These are phyloP conservation scores for Coelopa pilipes DNA, from an alignment of 2,888 invertebrate species.

Conservation along the genomic window DNA sequence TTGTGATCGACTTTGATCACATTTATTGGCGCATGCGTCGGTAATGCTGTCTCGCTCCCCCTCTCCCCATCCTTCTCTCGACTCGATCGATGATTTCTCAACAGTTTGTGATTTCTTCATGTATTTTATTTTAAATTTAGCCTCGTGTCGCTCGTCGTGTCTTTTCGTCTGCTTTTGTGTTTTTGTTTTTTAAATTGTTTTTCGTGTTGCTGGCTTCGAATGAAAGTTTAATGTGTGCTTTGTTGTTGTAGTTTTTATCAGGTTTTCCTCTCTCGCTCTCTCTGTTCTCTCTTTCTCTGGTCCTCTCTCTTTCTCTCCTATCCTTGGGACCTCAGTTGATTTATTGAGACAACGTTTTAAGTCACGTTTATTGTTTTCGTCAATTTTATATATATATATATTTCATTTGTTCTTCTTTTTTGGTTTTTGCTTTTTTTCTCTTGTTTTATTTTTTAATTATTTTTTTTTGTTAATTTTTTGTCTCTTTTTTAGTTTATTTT, in stretches of 20 bases:
- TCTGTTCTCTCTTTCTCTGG: background rate
- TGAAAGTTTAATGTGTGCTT: background rate
- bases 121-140: background rate
- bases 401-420: too few relatives aligned
- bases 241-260: background rate
- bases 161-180: background rate
- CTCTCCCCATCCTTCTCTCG: background rate
- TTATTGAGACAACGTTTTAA: background rate
- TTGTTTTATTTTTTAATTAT: too few relatives aligned
- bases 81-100: background rate
- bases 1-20: conserved; percentile 7
- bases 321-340: too few relatives aligned
- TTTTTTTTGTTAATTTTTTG: too few relatives aligned
- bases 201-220: background rate
- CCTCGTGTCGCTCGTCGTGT: background rate
- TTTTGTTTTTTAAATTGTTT: background rate
- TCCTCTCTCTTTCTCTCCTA: background rate
- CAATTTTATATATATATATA: too few relatives aligned
- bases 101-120: background rate
- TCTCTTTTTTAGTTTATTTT: too few relatives aligned
- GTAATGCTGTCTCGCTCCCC: background rate
- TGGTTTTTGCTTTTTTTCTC: background rate
- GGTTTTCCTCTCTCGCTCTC: background rate
- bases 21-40: conserved; percentile 8
- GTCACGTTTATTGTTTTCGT: conserved; percentile 8